Evolutionary conservation across 2,113 vertebrate species (phyloP).

Genomic region (Peromyscus maniculatus): DNA sequence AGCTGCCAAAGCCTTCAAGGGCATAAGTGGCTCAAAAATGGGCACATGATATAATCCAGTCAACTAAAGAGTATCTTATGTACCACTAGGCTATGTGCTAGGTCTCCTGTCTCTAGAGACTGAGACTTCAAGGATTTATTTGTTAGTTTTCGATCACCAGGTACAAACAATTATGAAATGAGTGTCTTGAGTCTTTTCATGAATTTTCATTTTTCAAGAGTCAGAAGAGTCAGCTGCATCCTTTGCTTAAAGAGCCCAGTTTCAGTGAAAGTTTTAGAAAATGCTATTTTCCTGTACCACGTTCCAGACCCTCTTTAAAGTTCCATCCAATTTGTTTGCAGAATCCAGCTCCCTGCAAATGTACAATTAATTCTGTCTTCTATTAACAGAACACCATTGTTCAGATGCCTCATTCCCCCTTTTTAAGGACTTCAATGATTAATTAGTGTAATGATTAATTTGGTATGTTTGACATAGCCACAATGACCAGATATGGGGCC

Average conservation of each 20-base stretch:
- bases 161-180: neutral
- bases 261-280: neutral
- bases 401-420: neutral
- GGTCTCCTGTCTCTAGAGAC: neutral
- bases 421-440: neutral
- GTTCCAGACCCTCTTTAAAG: neutral
- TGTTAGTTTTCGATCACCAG: neutral
- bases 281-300: fast-evolving
- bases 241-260: neutral
- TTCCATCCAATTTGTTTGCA: neutral
- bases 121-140: neutral
- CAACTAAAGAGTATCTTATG: neutral
- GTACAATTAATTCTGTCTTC: neutral
- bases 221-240: neutral
- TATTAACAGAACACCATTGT: neutral
- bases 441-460: neutral
- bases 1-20: neutral
- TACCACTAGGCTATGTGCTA: neutral
- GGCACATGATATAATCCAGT: neutral
- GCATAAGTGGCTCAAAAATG: neutral
- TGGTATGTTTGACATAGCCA: neutral
- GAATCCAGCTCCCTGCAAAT: neutral
- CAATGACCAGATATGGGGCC: neutral
- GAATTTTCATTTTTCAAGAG: neutral
- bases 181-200: neutral